A percentile compares a stretch with the other conserved stretches of the same genome.
Evolutionary conservation across 2,797 vertebrate species (phyloP).

Genomic region (Periparus ater): DNA sequence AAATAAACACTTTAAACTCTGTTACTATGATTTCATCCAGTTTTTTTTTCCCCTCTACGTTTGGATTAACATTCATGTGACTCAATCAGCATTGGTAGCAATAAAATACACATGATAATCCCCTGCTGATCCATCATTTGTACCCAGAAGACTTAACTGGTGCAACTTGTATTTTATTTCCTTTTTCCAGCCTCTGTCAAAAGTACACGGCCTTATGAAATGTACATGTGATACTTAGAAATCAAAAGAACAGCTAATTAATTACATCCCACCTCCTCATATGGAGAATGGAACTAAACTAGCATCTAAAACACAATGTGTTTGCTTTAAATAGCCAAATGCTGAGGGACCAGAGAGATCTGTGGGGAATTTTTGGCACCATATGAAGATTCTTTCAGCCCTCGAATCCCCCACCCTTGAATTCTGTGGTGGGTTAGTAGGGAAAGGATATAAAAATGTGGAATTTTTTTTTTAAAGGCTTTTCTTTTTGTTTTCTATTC

Average conservation of each 20-base stretch:
- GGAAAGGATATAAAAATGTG: conserved; percentile 68
- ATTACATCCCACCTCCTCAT: conserved; percentile 65
- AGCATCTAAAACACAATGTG: conserved; percentile 58
- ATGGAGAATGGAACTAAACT: conserved; percentile 52
- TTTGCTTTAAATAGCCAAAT: conserved; percentile 61
- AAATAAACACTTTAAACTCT: conserved; percentile 50
- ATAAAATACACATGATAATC: conserved; percentile 24
- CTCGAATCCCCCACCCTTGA: conserved; percentile 59
- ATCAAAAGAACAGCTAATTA: conserved; percentile 67
- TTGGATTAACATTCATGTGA: conserved; percentile 36
- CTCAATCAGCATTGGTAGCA: conserved; percentile 40
- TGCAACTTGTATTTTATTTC: conserved; percentile 38
- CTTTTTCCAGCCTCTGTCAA: conserved; percentile 28
- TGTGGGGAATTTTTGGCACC: conserved; percentile 62
- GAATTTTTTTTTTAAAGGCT: conserved; percentile 48
- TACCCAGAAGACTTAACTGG: conserved; percentile 12
- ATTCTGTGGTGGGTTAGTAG: conserved; percentile 66
- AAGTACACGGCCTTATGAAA: conserved; percentile 42
- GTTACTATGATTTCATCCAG: conserved; percentile 46
- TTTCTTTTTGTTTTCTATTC: conserved; percentile 71
- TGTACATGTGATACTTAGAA: conserved; percentile 28
- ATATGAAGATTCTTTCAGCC: conserved; percentile 51
- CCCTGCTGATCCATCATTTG: conserved; percentile 44
- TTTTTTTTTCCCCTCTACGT: not conserved
- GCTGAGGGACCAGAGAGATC: conserved; percentile 48